These are phyloP conservation scores for Loris lydekkerianus DNA, from an alignment of 2,797 vertebrate species.

Conservation along the genomic window DNA sequence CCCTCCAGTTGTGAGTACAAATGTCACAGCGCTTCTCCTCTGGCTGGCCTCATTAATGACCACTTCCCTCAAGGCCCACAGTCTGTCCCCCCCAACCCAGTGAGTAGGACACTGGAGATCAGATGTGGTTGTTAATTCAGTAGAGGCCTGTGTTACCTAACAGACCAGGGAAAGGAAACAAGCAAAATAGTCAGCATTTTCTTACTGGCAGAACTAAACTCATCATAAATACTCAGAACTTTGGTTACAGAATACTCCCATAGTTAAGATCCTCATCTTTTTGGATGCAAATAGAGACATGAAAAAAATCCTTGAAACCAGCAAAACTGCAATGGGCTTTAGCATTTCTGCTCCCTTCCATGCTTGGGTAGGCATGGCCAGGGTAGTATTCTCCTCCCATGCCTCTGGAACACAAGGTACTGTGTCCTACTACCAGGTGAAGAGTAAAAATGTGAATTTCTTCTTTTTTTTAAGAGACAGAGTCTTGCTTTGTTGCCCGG, in stretches of 20 bases:
- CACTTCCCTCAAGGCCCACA: not conserved
- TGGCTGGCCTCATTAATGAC: not conserved
- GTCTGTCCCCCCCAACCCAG: not conserved
- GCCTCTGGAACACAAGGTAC: not conserved
- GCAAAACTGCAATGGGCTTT: conserved; percentile 7
- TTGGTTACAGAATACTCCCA: not conserved
- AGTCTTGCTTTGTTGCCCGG: not conserved
- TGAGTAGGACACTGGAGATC: not conserved
- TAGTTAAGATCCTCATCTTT: not conserved
- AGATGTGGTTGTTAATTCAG: not conserved
- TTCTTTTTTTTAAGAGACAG: not conserved
- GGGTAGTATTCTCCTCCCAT: not conserved
- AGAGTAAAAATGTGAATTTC: not conserved
- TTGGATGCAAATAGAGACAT: not conserved
- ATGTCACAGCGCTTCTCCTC: not conserved
- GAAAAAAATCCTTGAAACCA: not conserved
- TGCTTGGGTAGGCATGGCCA: not conserved
- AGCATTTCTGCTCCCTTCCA: not conserved
- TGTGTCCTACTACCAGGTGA: not conserved
- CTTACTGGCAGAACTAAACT: conserved; percentile 21
- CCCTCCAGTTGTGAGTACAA: not conserved
- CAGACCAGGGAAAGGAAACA: not conserved
- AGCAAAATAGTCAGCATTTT: conserved; percentile 36
- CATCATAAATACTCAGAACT: not conserved
- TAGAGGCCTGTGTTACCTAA: not conserved